These are phyloP conservation scores for Nicator chloris DNA, from an alignment of 2,113 vertebrate genomes.

Conservation along the genomic window DNA sequence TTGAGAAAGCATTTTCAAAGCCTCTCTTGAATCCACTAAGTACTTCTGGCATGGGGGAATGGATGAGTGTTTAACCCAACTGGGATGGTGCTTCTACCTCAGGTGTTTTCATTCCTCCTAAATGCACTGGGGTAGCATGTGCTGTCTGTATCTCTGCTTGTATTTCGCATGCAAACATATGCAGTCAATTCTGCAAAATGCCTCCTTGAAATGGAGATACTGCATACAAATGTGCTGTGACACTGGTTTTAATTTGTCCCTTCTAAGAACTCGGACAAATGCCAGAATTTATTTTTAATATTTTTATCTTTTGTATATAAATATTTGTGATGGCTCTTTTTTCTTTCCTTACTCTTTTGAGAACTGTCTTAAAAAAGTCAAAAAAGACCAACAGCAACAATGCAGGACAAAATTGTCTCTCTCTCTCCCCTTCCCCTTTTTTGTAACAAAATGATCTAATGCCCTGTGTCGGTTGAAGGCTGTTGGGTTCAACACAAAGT, in stretches of 20 bases:
- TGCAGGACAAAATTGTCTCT: too few species aligned
- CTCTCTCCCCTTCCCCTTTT: neutral
- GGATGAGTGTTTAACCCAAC: neutral
- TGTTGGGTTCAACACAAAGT: neutral
- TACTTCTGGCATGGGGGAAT: neutral
- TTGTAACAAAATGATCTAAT: neutral
- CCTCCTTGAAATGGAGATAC: neutral
- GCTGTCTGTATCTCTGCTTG: neutral
- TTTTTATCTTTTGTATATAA: conserved; percentile 48
- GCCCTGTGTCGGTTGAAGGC: neutral
- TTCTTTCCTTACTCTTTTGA: conserved; percentile 16
- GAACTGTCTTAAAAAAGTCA: neutral
- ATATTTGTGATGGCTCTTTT: conserved; percentile 27
- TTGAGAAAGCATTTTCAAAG: neutral
- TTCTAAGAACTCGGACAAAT: neutral
- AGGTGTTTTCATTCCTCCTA: neutral
- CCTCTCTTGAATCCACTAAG: neutral
- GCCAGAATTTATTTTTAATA: conserved; percentile 51
- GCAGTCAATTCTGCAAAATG: neutral
- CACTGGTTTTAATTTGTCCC: neutral
- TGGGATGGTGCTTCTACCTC: neutral
- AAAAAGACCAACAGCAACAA: too few species aligned
- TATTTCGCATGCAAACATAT: neutral
- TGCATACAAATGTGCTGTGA: neutral
- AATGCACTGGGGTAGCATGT: neutral